These are phyloP conservation scores for Rhynchotus rufescens DNA, from an alignment of 2,797 vertebrate species.

Conservation along the genomic window DNA sequence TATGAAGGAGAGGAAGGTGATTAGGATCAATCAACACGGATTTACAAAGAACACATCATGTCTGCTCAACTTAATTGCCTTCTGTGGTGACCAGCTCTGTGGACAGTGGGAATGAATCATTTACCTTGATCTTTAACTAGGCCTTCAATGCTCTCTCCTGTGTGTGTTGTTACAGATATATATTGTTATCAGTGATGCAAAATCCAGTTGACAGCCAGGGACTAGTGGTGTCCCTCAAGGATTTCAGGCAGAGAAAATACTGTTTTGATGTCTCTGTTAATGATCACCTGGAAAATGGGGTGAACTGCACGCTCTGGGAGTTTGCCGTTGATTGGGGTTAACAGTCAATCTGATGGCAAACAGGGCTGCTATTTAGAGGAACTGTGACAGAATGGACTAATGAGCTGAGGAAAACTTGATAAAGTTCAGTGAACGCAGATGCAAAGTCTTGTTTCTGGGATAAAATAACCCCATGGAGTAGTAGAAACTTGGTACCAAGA, in stretches of 20 bases:
- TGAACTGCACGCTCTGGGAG: not conserved
- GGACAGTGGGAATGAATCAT: not conserved
- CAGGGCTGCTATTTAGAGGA: not conserved
- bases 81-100: not conserved
- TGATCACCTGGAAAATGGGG: not conserved
- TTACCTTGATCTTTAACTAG: not conserved
- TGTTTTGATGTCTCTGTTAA: not conserved
- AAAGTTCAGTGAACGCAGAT: not conserved
- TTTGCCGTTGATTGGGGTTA: not conserved
- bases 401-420: not conserved
- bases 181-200: not conserved
- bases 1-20: not conserved
- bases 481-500: not conserved
- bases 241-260: not conserved
- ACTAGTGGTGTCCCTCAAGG: not conserved
- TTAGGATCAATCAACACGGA: not conserved
- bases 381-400: not conserved
- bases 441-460: not conserved
- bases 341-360: not conserved
- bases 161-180: too few relatives aligned
- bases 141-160: not conserved
- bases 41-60: not conserved
- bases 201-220: not conserved
- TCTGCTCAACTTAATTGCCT: not conserved
- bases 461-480: not conserved